Evolutionary conservation across 2,797 vertebrate genomes (phyloP).

Genomic region (Momotus momota): DNA sequence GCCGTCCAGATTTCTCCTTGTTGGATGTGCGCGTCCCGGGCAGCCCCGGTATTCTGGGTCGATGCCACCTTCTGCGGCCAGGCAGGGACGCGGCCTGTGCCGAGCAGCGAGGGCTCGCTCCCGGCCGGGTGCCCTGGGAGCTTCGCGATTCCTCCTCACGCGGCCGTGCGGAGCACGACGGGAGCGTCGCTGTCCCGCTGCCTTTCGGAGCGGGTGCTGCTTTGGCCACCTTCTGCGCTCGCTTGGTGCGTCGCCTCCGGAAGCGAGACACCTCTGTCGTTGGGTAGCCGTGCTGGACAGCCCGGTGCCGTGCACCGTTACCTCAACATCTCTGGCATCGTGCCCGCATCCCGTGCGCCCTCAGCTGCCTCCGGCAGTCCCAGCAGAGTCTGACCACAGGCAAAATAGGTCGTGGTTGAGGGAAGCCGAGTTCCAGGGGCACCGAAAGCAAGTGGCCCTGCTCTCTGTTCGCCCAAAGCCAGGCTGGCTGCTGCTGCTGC

Average conservation of each 20-base stretch:
- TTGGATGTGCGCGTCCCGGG: not conserved
- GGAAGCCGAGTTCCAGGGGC: not conserved
- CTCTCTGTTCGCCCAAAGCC: not conserved
- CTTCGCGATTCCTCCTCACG: not conserved
- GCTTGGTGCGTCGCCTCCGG: not conserved
- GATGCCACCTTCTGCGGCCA: not conserved
- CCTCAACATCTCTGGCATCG: not conserved
- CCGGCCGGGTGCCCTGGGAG: rapidly evolving
- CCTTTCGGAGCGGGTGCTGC: not conserved
- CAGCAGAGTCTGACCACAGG: not conserved
- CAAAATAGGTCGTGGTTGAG: not conserved
- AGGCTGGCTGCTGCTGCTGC: not conserved
- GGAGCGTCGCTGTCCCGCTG: not conserved
- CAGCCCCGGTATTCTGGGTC: not conserved
- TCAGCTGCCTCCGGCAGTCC: rapidly evolving
- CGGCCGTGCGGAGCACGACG: rapidly evolving
- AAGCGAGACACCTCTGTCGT: rapidly evolving
- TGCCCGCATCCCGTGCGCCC: not conserved
- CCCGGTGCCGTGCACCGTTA: rapidly evolving
- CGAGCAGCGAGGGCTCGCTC: rapidly evolving
- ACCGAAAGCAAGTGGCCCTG: not conserved
- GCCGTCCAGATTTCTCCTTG: not conserved
- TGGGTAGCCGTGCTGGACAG: rapidly evolving
- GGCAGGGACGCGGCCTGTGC: not conserved
- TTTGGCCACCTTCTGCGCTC: not conserved